Evolutionary conservation across 2,113 vertebrate species (phyloP).

Genomic region (Syrrhaptes paradoxus): DNA sequence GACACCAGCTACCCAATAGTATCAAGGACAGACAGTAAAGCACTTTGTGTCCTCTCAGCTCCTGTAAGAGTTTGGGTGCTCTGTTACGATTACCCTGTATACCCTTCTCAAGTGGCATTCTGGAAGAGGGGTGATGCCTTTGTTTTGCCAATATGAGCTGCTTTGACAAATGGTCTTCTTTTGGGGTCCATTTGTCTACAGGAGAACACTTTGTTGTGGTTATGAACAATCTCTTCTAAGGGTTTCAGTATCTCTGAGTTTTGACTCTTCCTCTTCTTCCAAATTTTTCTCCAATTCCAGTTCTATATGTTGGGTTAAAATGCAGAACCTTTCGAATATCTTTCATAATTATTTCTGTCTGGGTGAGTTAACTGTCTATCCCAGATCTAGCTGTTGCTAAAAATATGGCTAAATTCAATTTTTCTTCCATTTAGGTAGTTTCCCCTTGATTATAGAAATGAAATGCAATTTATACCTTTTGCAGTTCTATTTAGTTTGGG

Average conservation of each 20-base stretch:
- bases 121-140: background rate
- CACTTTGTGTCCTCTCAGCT: background rate
- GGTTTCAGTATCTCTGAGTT: background rate
- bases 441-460: background rate
- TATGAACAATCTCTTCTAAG: background rate
- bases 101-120: background rate
- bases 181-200: background rate
- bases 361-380: background rate
- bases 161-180: background rate
- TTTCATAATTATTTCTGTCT: background rate
- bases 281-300: background rate
- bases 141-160: background rate
- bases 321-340: background rate
- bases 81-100: background rate
- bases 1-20: background rate
- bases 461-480: background rate
- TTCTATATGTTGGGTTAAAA: background rate
- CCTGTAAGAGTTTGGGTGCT: background rate
- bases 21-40: background rate
- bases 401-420: background rate
- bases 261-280: background rate
- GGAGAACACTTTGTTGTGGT: background rate
- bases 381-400: background rate
- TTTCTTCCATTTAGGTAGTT: background rate
- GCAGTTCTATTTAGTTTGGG: background rate